Conservation (phyloP, 92 coral and sea anemone species). For the Hydrozoanthus gracilis region DNA sequence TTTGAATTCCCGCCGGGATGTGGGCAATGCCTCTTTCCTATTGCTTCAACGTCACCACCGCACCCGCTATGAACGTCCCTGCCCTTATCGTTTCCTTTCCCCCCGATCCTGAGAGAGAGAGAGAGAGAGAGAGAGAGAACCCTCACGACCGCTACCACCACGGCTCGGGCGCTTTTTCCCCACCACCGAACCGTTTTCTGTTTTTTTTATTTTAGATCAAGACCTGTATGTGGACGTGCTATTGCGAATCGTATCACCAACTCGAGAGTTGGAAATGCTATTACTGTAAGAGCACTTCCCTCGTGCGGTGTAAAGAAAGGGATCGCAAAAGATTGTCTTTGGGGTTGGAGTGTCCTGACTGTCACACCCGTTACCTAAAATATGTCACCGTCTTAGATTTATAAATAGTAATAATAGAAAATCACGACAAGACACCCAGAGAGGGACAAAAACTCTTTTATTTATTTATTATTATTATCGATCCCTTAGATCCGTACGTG, state of each 20-base stretch:
- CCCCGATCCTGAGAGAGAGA: background rate
- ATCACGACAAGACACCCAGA: background rate
- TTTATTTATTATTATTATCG: background rate
- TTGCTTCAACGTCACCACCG: background rate
- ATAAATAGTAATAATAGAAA: background rate
- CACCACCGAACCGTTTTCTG: background rate
- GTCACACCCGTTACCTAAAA: background rate
- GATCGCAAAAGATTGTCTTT: background rate
- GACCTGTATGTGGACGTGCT: conserved; percentile 2
- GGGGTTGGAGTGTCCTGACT: background rate
- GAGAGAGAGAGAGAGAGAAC: background rate
- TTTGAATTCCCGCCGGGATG: background rate
- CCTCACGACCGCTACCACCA: background rate
- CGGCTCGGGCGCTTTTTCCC: background rate
- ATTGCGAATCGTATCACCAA: conserved; percentile 7
- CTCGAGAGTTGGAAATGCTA: conserved; percentile 9
- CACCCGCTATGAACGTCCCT: background rate
- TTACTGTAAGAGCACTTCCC: conserved; percentile 11
- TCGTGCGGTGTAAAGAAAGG: background rate
- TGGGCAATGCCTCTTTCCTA: background rate
- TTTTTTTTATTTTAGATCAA: background rate
- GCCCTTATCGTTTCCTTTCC: conserved; percentile 4
- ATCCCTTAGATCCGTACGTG: conserved; percentile 1
- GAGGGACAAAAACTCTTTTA: background rate
- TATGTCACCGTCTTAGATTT: conserved; percentile 1